phyloP scores from a whole-genome alignment of 2,797 vertebrate genomes.

The Lagocephalus sceleratus region DNA sequence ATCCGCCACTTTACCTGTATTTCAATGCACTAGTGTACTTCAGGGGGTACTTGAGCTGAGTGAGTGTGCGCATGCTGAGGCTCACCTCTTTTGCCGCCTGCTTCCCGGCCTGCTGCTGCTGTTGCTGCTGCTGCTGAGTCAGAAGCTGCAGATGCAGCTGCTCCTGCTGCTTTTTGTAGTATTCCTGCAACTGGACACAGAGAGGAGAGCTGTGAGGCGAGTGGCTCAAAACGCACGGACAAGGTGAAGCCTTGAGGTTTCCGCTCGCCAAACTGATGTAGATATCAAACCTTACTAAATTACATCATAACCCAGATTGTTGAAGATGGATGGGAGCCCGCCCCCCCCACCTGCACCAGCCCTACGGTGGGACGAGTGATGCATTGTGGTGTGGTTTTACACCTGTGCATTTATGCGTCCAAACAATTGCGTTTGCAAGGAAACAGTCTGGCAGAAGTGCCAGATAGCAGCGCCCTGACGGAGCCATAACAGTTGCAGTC shows the following conservation, averaged over 20 bases:
- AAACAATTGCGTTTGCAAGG: no score
- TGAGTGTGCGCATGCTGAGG: conserved; percentile 44
- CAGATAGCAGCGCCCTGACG: no score
- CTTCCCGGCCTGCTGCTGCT: conserved; percentile 76
- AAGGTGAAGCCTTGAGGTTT: conserved; percentile 19
- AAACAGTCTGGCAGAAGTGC: no score
- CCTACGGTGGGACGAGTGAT: no score
- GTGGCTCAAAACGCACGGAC: conserved; percentile 34
- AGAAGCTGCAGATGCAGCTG: conserved; percentile 97
- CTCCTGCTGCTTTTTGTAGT: conserved; percentile 99
- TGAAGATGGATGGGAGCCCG: no score
- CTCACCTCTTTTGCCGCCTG: conserved; percentile 92
- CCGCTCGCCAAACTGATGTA: no score
- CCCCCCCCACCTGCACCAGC: no score
- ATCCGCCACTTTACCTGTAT: conserved; percentile 45
- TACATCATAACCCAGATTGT: no score
- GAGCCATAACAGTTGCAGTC: no score
- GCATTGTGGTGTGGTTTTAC: no score
- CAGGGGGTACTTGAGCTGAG: conserved; percentile 49
- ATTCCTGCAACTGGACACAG: conserved; percentile 89
- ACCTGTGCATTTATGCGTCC: no score
- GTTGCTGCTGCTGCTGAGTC: conserved; percentile 87
- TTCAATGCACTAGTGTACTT: conserved; percentile 52
- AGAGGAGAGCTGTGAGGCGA: conserved; percentile 18
- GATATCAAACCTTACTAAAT: no score